A percentile compares a stretch with the other conserved stretches of the same genome.
Conservation (phyloP, 2,113 vertebrate species). For the Prochilodus magdalenae region DNA sequence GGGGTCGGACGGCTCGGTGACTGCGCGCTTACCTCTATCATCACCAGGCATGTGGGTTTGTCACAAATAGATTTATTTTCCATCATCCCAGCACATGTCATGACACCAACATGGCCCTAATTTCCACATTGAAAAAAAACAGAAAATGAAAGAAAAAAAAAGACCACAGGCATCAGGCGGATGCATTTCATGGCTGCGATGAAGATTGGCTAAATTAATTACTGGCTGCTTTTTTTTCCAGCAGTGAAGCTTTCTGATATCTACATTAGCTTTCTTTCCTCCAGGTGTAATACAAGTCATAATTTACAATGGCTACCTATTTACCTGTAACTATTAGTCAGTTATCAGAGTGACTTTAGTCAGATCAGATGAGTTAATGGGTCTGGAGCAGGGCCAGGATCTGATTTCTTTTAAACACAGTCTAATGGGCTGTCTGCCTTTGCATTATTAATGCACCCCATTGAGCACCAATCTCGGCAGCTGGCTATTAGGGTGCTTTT, state of each 20-base stretch:
- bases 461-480: constrained; percentile 53
- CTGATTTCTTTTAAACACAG: constrained; percentile 71
- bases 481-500: constrained; percentile 59
- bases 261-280: constrained; percentile 54
- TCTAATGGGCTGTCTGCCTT: constrained; percentile 72
- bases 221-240: constrained; percentile 19
- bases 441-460: constrained; percentile 72
- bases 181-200: constrained; percentile 29
- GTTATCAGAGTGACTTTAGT: constrained; percentile 68
- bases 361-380: constrained; percentile 70
- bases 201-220: constrained; percentile 44
- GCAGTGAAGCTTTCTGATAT: neutral
- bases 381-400: constrained; percentile 68
- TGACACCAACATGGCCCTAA: constrained; percentile 10
- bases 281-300: constrained; percentile 56
- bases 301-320: constrained; percentile 64
- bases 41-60: constrained; percentile 7
- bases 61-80: constrained; percentile 24
- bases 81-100: constrained; percentile 16
- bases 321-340: constrained; percentile 70
- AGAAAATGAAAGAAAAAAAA: neutral
- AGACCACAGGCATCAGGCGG: constrained; percentile 26
- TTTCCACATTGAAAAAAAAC: neutral
- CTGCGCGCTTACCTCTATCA: neutral
- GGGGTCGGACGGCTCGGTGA: neutral